Percentiles rank a stretch among this genome's conserved stretches.
Conservation (phyloP, 2,113 vertebrate species). For the Poeciliopsis turrubarensis region DNA sequence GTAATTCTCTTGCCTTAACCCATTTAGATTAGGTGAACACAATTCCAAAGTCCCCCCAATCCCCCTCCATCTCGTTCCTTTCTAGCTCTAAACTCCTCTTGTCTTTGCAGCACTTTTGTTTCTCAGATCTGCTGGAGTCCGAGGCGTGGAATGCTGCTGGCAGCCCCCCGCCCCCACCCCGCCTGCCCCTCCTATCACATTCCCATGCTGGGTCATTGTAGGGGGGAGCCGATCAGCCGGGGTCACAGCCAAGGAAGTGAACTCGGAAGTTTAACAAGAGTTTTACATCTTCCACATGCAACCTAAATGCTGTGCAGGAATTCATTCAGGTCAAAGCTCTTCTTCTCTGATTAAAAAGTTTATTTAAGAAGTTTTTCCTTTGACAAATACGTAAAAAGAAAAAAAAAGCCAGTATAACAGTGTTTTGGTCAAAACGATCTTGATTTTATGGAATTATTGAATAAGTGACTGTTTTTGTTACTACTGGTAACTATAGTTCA, state of each 20-base stretch:
- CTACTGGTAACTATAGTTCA: no score
- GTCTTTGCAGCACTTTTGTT: conserved; percentile 61
- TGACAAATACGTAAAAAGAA: no score
- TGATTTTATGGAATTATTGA: no score
- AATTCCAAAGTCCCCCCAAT: conserved; percentile 15
- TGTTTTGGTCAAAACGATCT: no score
- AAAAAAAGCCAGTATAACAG: no score
- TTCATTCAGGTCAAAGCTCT: conserved; percentile 28
- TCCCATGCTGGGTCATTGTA: conserved; percentile 74
- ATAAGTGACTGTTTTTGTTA: no score
- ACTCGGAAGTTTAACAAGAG: conserved; percentile 78
- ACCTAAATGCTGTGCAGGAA: conserved; percentile 10
- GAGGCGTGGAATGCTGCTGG: conserved; percentile 71
- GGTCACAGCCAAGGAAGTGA: conserved; percentile 80
- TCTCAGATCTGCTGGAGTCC: conserved; percentile 57
- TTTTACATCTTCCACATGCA: conserved; percentile 57
- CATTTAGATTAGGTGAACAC: conserved; percentile 11
- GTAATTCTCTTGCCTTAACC: neutral
- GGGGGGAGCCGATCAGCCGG: conserved; percentile 65
- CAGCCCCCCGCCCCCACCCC: conserved; percentile 56
- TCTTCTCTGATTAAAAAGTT: neutral
- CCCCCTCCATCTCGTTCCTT: conserved; percentile 11
- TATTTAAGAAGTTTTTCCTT: neutral
- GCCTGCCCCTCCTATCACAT: conserved; percentile 40
- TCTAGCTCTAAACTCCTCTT: conserved; percentile 32